Evolutionary conservation across 1,140 invertebrate species (phyloP).

Genomic region (Eubasilissa regina): DNA sequence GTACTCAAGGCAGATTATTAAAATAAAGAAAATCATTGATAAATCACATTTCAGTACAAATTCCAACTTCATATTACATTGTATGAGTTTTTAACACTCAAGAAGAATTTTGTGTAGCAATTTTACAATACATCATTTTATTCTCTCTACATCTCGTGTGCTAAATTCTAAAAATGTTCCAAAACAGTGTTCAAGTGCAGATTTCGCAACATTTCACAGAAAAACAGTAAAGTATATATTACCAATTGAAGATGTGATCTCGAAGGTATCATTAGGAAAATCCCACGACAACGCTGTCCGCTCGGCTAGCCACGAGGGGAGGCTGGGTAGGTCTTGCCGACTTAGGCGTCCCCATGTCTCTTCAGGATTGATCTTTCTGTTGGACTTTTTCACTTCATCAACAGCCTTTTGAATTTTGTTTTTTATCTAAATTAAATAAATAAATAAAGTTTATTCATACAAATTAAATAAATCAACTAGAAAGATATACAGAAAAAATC

Average conservation of each 20-base stretch:
- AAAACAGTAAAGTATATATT: slow-evolving; percentile 33
- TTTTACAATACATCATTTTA: too few species aligned
- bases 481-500: too few species aligned
- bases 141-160: too few species aligned
- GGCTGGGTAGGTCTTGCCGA: slow-evolving; percentile 64
- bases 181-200: not conserved
- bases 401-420: slow-evolving; percentile 71
- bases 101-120: too few species aligned
- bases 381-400: slow-evolving; percentile 70
- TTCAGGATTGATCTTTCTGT: slow-evolving; percentile 69
- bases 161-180: not conserved
- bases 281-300: slow-evolving; percentile 70
- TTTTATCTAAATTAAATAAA: slow-evolving; percentile 69
- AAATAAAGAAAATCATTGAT: too few species aligned
- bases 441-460: too few species aligned
- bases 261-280: slow-evolving; percentile 68
- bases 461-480: too few species aligned
- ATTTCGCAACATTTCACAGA: not conserved
- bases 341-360: slow-evolving; percentile 61
- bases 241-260: slow-evolving; percentile 66
- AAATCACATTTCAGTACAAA: too few species aligned
- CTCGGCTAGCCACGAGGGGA: slow-evolving; percentile 70
- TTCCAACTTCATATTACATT: too few species aligned
- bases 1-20: too few species aligned
- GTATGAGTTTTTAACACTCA: too few species aligned